A percentile compares a stretch with the other conserved stretches of the same genome.
Conservation (phyloP, 2,888 invertebrate species). For the Noctua janthina region DNA sequence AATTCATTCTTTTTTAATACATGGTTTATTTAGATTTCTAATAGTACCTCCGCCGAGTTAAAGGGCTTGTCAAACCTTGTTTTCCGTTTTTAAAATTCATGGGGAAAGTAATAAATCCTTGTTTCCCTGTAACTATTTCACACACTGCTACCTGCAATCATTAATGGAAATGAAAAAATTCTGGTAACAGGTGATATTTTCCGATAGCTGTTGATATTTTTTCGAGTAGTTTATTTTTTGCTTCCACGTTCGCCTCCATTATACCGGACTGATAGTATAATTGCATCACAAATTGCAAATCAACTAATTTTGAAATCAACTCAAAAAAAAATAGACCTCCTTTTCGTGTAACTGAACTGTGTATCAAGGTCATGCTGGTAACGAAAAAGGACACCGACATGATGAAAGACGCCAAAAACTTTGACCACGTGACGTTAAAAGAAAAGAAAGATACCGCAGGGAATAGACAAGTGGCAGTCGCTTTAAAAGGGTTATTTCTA, state of each 20-base stretch:
- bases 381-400: neutral
- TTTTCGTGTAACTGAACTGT: slow-evolving; percentile 4
- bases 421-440: neutral
- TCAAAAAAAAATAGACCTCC: neutral
- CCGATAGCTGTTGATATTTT: slow-evolving; percentile 16
- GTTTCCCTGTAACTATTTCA: slow-evolving; percentile 24
- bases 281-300: slow-evolving; percentile 25
- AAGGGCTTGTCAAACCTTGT: slow-evolving; percentile 1
- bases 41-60: slow-evolving; percentile 8
- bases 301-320: slow-evolving; percentile 49
- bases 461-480: neutral
- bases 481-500: neutral
- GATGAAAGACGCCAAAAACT: neutral
- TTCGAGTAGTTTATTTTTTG: slow-evolving; percentile 35
- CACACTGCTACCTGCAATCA: slow-evolving; percentile 28
- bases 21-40: neutral
- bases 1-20: neutral
- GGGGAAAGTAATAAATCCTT: neutral
- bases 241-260: slow-evolving; percentile 7
- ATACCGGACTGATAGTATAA: slow-evolving; percentile 16
- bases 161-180: slow-evolving; percentile 16
- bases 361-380: neutral
- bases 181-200: neutral
- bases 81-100: slow-evolving; percentile 2
- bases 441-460: neutral